Evolutionary conservation across 2,113 vertebrate species (phyloP).

Genomic region (Actenoides lindsayi): DNA sequence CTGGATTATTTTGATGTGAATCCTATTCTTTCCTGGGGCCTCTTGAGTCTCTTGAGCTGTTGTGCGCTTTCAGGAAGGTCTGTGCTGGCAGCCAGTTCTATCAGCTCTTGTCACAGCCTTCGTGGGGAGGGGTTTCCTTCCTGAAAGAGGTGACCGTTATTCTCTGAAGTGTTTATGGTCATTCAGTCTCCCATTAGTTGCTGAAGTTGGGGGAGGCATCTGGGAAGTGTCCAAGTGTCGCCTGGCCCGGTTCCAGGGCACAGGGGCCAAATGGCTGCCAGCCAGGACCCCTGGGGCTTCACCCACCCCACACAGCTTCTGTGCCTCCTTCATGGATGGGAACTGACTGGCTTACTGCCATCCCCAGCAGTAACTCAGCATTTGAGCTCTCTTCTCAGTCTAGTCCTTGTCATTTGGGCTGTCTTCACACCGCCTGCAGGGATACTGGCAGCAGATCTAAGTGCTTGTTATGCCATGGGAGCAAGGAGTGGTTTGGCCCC

Average conservation of each 20-base stretch:
- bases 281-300: background rate
- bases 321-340: background rate
- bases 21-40: background rate
- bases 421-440: background rate
- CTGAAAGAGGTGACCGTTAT: background rate
- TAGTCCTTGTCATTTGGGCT: background rate
- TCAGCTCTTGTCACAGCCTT: background rate
- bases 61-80: background rate
- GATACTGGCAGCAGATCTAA: background rate
- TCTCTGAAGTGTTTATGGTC: background rate
- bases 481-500: background rate
- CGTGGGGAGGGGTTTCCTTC: background rate
- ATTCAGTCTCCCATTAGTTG: rapidly evolving
- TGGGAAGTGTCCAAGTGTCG: background rate
- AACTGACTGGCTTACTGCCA: background rate
- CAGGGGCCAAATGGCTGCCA: background rate
- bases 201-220: background rate
- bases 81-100: background rate
- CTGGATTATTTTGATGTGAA: background rate
- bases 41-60: background rate
- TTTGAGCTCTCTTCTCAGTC: background rate
- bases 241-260: background rate
- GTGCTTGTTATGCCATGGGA: background rate
- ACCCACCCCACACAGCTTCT: background rate
- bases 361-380: background rate